These are phyloP conservation scores for Pelecanus crispus DNA, from an alignment of 2,113 vertebrate genomes.

Conservation along the genomic window DNA sequence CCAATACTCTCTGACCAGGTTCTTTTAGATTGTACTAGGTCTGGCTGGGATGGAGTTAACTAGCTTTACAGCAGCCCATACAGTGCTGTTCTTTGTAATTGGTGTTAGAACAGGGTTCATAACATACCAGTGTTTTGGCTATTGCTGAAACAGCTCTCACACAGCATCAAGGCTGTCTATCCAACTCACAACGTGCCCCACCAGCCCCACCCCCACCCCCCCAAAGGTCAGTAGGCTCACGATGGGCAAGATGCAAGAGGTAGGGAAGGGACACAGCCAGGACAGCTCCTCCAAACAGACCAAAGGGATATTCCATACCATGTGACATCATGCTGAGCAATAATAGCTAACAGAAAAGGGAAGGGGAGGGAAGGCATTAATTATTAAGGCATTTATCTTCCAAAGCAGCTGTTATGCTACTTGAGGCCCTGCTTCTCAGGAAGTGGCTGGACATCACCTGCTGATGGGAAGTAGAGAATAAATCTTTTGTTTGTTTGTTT, in stretches of 20 bases:
- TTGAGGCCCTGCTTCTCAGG: background rate
- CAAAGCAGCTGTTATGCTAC: background rate
- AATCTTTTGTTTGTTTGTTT: rapidly evolving
- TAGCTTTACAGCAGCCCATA: background rate
- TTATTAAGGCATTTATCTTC: background rate
- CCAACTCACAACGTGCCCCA: background rate
- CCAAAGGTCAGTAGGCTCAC: background rate
- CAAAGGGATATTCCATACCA: background rate
- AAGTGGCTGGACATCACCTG: background rate
- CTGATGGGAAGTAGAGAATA: background rate
- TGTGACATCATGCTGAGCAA: background rate
- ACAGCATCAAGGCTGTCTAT: background rate
- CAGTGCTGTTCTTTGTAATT: background rate
- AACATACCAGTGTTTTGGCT: background rate
- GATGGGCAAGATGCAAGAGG: background rate
- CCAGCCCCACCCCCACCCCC: too few relatives aligned
- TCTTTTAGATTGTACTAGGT: background rate
- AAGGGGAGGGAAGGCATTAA: too few relatives aligned
- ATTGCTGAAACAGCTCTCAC: background rate
- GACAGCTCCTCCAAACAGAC: background rate
- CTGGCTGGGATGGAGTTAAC: background rate
- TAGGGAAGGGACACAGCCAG: background rate
- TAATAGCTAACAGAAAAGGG: background rate
- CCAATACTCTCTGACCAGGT: background rate
- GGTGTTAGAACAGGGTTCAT: background rate